phyloP scores from a whole-genome alignment of 64 coral and sea anemone genomes.

The Stylophora pistillata region DNA sequence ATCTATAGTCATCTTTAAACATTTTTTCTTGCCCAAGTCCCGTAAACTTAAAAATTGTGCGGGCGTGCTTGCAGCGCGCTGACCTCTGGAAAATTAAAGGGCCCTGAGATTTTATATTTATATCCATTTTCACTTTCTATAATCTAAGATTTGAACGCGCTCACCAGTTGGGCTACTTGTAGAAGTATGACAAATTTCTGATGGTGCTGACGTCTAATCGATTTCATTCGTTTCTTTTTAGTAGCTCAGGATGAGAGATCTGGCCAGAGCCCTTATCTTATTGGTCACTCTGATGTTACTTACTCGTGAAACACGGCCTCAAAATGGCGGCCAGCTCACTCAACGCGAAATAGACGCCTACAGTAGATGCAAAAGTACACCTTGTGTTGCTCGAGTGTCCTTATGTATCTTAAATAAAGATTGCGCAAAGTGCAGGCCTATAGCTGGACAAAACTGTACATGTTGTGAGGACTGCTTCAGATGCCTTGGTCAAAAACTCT shows the following conservation, averaged over 20 bases:
- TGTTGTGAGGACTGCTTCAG: conserved; percentile 57
- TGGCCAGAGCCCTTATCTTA: background rate
- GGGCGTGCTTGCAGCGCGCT: too few species aligned
- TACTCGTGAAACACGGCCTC: background rate
- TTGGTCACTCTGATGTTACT: background rate
- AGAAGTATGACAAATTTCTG: background rate
- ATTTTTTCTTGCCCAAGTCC: too few species aligned
- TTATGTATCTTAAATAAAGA: conserved; percentile 52
- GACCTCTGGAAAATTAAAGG: too few species aligned
- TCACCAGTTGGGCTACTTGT: background rate
- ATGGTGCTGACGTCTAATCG: background rate
- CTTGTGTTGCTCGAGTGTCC: conserved; percentile 50
- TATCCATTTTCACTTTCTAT: too few species aligned
- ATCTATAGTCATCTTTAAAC: too few species aligned
- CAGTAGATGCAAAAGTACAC: conserved; percentile 4
- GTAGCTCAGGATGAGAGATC: conserved; percentile 2
- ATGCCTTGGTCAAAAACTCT: conserved; percentile 41
- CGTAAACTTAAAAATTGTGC: too few species aligned
- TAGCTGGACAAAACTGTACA: conserved; percentile 5
- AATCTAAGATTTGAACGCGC: too few species aligned
- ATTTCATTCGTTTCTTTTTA: background rate
- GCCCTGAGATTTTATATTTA: too few species aligned
- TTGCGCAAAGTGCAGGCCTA: conserved; percentile 20
- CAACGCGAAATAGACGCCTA: background rate
- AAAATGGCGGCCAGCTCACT: background rate